Base-by-base conservation (phyloP, 1,140 invertebrate species). In the Aleiodes sp. region DNA sequence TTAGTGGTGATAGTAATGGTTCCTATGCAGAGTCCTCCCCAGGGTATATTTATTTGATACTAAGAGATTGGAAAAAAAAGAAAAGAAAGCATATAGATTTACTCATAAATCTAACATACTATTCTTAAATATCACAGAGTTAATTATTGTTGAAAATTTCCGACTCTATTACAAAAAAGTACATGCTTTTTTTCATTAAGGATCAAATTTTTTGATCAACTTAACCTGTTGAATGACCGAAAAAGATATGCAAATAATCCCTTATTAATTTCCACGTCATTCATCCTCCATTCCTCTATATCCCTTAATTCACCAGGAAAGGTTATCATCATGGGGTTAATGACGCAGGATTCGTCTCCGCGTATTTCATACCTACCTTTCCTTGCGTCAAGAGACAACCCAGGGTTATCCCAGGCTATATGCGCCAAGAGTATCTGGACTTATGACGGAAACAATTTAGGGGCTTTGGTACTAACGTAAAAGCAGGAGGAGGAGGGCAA, bases 401-500 rank as follows among this genome's bases (percentile, higher is more conserved):
- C 67, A 65, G 75, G 79, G 79, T 83, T 84, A 84, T 85, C 80
- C 83, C 68, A 72, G 78, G 73, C 75, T 84, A 83, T 83, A 83
- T 81, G 82, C 76, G 78, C 76, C 75, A 73, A 76, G 78, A 84
- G 82, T 86, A 86, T 85, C 83, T 83, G 83, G 83, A 86, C 83
- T 86, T 86, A 85, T 86, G 84, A 85, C 75, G 82, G 82, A 86
- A 86, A 86, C 84, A 86, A 86, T 86, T 86, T 86, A 86, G 81
- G 77, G 80, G 82, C 81, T 86, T 86, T 85, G 78, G 77, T 65
- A 71, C 71, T 70, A 70, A 65, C 75, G 75, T 72, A 73, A 76
- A 12, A 31, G 37, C 8, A n/a, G n/a, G n/a, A n/a, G n/a, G n/a
- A n/a, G n/a, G n/a, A n/a, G n/a, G n/a, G n/a, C n/a, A n/a, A n/a